Percentiles rank a stretch among this genome's conserved stretches.
These are phyloP conservation scores for Acronicta aceris DNA, from an alignment of 2,888 invertebrate species.

Conservation along the genomic window DNA sequence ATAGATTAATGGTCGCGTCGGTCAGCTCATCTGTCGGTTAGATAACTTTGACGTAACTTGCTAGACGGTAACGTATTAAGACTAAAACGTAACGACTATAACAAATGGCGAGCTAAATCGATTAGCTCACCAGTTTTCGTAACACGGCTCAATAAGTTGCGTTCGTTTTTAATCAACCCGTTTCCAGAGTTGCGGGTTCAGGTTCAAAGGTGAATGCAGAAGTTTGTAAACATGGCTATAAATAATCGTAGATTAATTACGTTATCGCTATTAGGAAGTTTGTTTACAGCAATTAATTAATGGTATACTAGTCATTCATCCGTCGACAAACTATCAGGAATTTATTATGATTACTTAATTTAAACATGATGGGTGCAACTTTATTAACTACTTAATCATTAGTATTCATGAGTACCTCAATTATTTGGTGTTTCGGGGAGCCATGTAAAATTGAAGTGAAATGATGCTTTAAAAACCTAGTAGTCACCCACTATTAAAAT, in stretches of 20 bases:
- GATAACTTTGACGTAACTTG: constrained; percentile 22
- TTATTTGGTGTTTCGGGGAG: background rate
- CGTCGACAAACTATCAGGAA: constrained; percentile 7
- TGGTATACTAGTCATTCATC: constrained; percentile 23
- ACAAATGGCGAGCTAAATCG: constrained; percentile 13
- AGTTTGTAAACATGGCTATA: constrained; percentile 43
- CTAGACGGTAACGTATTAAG: constrained; percentile 4
- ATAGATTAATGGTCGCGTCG: constrained; percentile 10
- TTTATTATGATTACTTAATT: background rate
- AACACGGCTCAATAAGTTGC: constrained; percentile 27
- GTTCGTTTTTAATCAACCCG: constrained; percentile 33
- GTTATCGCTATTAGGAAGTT: constrained; percentile 23
- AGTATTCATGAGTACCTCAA: background rate
- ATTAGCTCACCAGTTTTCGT: constrained; percentile 26
- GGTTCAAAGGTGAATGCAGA: constrained; percentile 42
- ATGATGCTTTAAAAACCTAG: background rate
- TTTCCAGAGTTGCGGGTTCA: constrained; percentile 19
- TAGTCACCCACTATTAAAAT: background rate
- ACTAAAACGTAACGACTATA: constrained; percentile 5
- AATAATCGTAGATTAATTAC: constrained; percentile 28
- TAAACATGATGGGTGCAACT: constrained; percentile 1
- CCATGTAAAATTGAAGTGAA: background rate
- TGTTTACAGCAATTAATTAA: constrained; percentile 33
- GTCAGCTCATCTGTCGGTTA: constrained; percentile 4
- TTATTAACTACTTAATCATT: background rate